phyloP scores from a whole-genome alignment of 2,113 vertebrate species.

The Chlamydotis undulata region DNA sequence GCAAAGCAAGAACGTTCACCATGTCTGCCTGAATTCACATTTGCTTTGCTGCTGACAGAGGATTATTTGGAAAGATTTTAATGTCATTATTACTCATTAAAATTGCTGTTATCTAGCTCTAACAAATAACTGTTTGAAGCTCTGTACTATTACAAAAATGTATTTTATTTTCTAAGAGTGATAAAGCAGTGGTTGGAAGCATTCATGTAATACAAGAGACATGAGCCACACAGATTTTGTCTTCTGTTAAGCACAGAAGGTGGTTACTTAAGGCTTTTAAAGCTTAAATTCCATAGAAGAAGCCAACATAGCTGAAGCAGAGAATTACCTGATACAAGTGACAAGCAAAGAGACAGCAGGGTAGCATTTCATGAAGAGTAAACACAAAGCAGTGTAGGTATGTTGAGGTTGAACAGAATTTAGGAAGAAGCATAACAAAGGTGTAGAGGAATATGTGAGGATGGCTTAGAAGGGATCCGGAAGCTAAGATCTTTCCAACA shows the following conservation, averaged over 20 bases:
- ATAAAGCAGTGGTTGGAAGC: neutral
- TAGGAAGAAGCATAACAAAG: neutral
- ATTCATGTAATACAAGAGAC: neutral
- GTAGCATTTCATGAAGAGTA: neutral
- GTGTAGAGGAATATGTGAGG: neutral
- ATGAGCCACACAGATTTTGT: neutral
- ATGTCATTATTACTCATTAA: neutral
- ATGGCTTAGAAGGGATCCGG: neutral
- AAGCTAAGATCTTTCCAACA: neutral
- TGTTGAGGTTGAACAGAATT: neutral
- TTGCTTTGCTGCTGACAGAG: neutral
- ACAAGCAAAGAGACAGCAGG: neutral
- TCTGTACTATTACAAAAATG: neutral
- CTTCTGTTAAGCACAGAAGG: neutral
- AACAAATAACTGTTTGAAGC: neutral
- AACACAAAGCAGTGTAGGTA: accelerated
- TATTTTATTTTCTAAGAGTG: neutral
- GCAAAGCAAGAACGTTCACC: neutral
- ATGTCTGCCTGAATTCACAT: neutral
- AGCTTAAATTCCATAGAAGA: neutral
- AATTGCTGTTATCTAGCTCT: neutral
- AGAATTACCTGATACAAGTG: neutral
- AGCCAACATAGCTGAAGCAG: neutral
- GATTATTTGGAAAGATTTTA: neutral
- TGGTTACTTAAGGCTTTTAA: neutral